Evolutionary conservation across 2,113 vertebrate genomes (phyloP), one percentile per base, ranked within the genome.

Genomic region (Actenoides lindsayi): DNA sequence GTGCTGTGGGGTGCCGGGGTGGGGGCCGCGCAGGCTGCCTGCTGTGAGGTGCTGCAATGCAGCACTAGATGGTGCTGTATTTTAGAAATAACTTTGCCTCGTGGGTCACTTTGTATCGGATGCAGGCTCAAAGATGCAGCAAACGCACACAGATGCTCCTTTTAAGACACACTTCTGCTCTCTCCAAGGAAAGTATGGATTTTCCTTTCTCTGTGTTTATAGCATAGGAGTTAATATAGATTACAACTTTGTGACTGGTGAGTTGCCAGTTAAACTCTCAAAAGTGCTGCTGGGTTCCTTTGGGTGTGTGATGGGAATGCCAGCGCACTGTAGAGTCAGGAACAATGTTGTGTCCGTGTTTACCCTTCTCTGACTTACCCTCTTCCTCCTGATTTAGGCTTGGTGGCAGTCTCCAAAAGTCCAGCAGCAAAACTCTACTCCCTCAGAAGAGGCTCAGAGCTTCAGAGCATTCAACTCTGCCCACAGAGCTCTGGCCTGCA

Each of bases 31-130:
- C 2, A 1, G 25, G 62, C 69, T 53, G 91, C 54, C 50, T 56
- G 48, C 48, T 2, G 16, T 11, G 70, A 93, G 88, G 46, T 87
- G 86, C 93, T 75, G 83, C 65, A 68, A 42, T 3, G 20, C 51
- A 77, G 96, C 97, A 92, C 97, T 96, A 96, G 97, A 83, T 97
- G 97, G 93, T 89, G 96, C 93, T 97, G 57, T 90, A 91, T 94
- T 97, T 96, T 96, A 95, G 73, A 96, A 97, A 95, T 93, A 94
- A 78, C 82, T 73, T 87, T 10, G 81, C 90, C 69, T 82, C 24
- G 1, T n/a, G 70, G 24, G 64, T 87, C 33, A 35, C 54, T 83
- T 71, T 2, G 2, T 28, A 35, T 2, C 44, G 77, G 74, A 79
- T 33, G 42, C 4, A 2, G 77, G 65, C 80, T 88, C 44, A 64